Evolutionary conservation across 2,888 invertebrate species (phyloP).

Genomic region (Pimpla rufipes): DNA sequence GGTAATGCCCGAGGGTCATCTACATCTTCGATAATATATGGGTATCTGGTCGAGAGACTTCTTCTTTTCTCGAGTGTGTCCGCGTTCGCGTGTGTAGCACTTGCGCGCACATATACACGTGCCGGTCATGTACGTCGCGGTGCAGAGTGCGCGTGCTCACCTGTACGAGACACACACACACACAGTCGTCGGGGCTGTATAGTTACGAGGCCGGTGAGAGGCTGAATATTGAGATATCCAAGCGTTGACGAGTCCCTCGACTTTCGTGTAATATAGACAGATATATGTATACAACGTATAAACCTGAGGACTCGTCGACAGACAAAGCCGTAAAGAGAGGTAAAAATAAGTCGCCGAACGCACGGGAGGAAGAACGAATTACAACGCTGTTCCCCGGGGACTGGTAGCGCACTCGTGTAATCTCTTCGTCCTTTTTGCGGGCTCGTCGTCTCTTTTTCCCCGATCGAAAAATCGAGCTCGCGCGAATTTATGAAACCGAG

Average conservation of each 20-base stretch:
- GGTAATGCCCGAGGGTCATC: conserved; percentile 79
- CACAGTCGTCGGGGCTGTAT: not conserved
- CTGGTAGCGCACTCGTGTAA: conserved; percentile 6
- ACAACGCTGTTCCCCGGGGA: conserved; percentile 11
- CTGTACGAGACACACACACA: too few species aligned
- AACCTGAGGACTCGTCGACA: conserved; percentile 8
- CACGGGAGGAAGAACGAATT: not conserved
- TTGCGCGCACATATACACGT: not conserved
- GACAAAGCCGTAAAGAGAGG: conserved; percentile 9
- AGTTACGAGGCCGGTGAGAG: conserved; percentile 9
- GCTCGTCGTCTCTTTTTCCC: not conserved
- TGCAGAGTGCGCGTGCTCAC: conserved; percentile 22
- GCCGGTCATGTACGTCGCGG: too few species aligned
- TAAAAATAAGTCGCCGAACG: not conserved
- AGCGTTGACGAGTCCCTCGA: conserved; percentile 9
- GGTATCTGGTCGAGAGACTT: conserved; percentile 38
- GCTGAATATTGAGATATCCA: conserved; percentile 76
- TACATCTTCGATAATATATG: conserved; percentile 83
- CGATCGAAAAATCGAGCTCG: not conserved
- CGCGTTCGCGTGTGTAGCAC: conserved; percentile 47
- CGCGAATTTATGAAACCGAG: conserved; percentile 34
- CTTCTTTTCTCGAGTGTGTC: conserved; percentile 61
- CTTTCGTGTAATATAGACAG: conserved; percentile 1
- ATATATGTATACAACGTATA: conserved; percentile 44
- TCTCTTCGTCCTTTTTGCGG: not conserved